These are phyloP conservation scores for Drepana arcuata DNA, from an alignment of 1,140 invertebrate genomes.

Conservation along the genomic window DNA sequence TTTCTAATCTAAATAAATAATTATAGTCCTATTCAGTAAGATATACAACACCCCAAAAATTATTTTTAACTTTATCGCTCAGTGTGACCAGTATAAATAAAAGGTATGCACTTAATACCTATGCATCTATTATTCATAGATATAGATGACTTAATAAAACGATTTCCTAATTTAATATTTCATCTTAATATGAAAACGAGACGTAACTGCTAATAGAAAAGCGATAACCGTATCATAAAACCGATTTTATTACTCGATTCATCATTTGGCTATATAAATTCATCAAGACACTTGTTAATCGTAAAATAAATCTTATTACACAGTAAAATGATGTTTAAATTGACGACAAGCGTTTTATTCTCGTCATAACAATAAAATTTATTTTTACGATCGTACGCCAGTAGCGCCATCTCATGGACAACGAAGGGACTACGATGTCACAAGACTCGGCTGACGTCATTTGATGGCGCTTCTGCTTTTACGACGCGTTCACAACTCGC, in stretches of 20 bases:
- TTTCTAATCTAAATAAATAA: background rate
- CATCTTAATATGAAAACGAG: slow-evolving; percentile 35
- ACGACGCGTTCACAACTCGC: slow-evolving; percentile 35
- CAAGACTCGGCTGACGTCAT: slow-evolving; percentile 31
- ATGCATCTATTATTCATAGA: background rate
- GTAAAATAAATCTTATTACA: slow-evolving; percentile 71
- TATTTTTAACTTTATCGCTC: background rate
- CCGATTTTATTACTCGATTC: slow-evolving; percentile 63
- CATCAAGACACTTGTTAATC: slow-evolving; percentile 70
- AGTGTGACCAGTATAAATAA: background rate
- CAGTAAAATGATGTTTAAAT: slow-evolving; percentile 70
- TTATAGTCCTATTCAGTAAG: background rate
- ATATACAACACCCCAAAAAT: background rate
- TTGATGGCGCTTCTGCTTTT: slow-evolving; percentile 31
- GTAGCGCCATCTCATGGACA: slow-evolving; percentile 46
- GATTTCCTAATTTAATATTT: slow-evolving; percentile 33
- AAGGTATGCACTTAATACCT: background rate
- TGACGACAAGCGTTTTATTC: slow-evolving; percentile 71
- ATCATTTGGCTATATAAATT: slow-evolving; percentile 66
- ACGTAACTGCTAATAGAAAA: slow-evolving; percentile 52
- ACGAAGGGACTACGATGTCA: slow-evolving; percentile 23
- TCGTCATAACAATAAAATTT: slow-evolving; percentile 72
- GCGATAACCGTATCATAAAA: slow-evolving; percentile 58
- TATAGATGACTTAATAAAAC: slow-evolving; percentile 27
- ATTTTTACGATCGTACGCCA: slow-evolving; percentile 56